Evolutionary conservation across 2,888 invertebrate genomes (phyloP), one percentile per base, ranked within the genome.

Genomic region (Epirrhoe tristata): DNA sequence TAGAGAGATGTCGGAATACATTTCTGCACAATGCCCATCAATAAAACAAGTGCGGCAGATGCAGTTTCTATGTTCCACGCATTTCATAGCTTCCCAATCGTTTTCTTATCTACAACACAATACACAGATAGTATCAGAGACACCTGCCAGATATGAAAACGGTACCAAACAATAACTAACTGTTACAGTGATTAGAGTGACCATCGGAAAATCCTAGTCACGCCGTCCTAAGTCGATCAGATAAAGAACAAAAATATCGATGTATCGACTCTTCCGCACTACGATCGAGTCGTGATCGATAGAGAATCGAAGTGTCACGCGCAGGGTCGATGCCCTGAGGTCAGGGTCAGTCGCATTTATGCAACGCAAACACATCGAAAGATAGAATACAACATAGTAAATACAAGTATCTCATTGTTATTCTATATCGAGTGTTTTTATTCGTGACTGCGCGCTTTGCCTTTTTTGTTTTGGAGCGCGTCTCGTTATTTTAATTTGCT

Each of bases 221-320:
- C 88, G 90, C 82, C 86, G 72, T 72, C 72, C 72, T 71, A 62
- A 83, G 81, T 80, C 81, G 84, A 90, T 91, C 90, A 85, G 91
- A 91, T 91, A 91, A 89, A 75, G 74, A 79, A 82, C 83, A 87
- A 88, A 89, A 90, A 88, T 88, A 89, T 88, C 85, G 82, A 82
- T 82, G 84, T 87, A 84, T 80, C 88, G 88, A 89, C 88, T 80
- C 81, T 80, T 80, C 81, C 84, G 86, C 83, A 80, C 81, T 78
- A 74, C 81, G 88, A 88, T 90, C 84, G 74, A 80, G 91, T 93
- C 93, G 93, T 93, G 93, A 93, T 93, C 93, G 91, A 93, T 93
- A 88, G 90, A 89, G 87, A 88, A 91, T 90, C 91, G 89, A 91
- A 92, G 90, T 93, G 93, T 93, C 93, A 93, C 93, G 93, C 85